These are phyloP conservation scores for Amblyteles armatorius DNA, from an alignment of 2,888 invertebrate species.

Conservation along the genomic window DNA sequence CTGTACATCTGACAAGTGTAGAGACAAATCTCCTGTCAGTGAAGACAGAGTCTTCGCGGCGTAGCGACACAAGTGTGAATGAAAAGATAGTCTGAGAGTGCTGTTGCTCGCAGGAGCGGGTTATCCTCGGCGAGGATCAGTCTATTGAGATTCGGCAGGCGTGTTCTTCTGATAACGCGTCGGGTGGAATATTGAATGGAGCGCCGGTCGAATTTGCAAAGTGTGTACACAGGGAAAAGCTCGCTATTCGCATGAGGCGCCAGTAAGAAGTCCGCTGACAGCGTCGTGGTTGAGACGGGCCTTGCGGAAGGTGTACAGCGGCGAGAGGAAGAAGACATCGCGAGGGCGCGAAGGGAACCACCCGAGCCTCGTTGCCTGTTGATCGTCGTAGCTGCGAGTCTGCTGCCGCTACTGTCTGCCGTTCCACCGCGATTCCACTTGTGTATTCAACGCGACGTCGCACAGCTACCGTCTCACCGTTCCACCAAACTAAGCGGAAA, in stretches of 20 bases:
- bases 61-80: conserved; percentile 48
- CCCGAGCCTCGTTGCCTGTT: conserved; percentile 66
- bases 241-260: conserved; percentile 55
- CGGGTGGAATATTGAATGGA: conserved; percentile 83
- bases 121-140: conserved; percentile 46
- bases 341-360: conserved; percentile 5
- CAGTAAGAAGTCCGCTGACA: conserved; percentile 48
- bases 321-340: conserved; percentile 39
- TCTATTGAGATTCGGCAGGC: conserved; percentile 80
- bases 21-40: not conserved
- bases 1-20: not conserved
- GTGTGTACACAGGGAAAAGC: conserved; percentile 59
- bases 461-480: conserved; percentile 57
- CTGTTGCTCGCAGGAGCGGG: conserved; percentile 58
- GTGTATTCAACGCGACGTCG: conserved; percentile 61
- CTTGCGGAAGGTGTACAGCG: conserved; percentile 27
- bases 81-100: conserved; percentile 46
- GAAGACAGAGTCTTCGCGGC: not conserved
- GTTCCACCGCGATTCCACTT: conserved; percentile 63
- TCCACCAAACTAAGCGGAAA: conserved; percentile 67
- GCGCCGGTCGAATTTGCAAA: conserved; percentile 63
- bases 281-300: conserved; percentile 19
- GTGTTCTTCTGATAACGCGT: conserved; percentile 80
- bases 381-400: conserved; percentile 61
- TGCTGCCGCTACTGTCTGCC: conserved; percentile 38